phyloP scores from a whole-genome alignment of 2,888 invertebrate species.

The Erebia palarica region DNA sequence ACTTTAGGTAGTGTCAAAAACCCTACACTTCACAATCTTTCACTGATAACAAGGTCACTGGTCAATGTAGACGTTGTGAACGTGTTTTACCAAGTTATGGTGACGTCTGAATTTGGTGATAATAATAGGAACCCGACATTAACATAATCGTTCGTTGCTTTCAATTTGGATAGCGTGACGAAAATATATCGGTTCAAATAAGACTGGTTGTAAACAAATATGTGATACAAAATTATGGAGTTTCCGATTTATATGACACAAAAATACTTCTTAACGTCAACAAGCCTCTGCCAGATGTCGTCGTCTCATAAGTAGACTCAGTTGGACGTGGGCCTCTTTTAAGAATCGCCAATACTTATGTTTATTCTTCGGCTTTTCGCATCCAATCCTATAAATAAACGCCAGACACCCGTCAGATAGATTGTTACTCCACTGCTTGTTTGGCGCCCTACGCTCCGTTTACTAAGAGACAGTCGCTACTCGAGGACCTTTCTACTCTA shows the following conservation, averaged over 20 bases:
- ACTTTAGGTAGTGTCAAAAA: not conserved
- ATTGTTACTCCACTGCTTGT: no score
- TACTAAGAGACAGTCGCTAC: no score
- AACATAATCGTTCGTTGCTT: not conserved
- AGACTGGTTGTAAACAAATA: not conserved
- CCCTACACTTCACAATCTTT: not conserved
- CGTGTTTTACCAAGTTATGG: not conserved
- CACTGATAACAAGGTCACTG: constrained; percentile 10
- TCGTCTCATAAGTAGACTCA: no score
- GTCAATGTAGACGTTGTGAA: not conserved
- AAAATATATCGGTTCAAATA: not conserved
- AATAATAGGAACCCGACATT: not conserved
- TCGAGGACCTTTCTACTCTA: no score
- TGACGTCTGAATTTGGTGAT: not conserved
- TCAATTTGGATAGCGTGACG: not conserved
- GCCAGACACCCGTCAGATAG: no score
- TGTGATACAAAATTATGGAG: not conserved
- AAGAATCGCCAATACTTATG: no score
- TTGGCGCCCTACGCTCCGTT: no score
- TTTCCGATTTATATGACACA: not conserved
- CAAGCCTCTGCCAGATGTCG: no score
- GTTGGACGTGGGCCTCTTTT: no score
- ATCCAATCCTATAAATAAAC: no score
- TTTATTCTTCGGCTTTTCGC: no score
- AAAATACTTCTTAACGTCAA: not conserved